Percentiles rank a stretch among this genome's conserved stretches.
phyloP scores from a whole-genome alignment of 64 coral and sea anemone species.

The Pocillopora damicornis region DNA sequence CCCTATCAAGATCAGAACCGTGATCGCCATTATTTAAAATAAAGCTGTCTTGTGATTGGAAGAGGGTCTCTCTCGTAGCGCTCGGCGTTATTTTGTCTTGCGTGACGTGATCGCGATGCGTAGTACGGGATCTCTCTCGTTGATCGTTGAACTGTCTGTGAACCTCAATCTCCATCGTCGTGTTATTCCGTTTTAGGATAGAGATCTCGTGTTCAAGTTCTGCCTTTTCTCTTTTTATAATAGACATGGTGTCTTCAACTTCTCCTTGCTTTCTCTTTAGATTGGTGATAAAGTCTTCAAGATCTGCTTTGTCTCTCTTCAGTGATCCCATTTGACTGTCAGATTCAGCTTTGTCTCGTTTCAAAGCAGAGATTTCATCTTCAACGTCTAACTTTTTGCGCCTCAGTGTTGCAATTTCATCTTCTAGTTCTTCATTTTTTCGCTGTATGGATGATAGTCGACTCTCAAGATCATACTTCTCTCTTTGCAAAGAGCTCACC shows the following conservation, averaged over 20 bases:
- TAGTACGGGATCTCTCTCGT: not conserved
- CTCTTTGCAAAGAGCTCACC: constrained; percentile 49
- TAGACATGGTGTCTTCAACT: constrained; percentile 62
- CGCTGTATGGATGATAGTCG: constrained; percentile 62
- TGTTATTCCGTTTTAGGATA: constrained; percentile 54
- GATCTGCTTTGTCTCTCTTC: constrained; percentile 62
- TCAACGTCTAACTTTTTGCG: constrained; percentile 85
- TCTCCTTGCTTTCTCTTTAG: constrained; percentile 62
- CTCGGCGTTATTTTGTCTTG: not conserved
- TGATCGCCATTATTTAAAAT: not conserved
- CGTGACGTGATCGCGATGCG: constrained; percentile 11
- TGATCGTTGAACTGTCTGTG: constrained; percentile 26
- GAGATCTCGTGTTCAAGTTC: constrained; percentile 81
- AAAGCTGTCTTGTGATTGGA: not conserved
- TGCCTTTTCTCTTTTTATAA: constrained; percentile 63
- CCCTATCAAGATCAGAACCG: not conserved
- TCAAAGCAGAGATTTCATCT: constrained; percentile 90
- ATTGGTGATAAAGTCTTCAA: constrained; percentile 56
- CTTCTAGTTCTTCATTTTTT: constrained; percentile 84
- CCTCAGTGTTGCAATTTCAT: constrained; percentile 68
- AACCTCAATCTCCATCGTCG: constrained; percentile 52
- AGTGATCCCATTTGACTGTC: constrained; percentile 68
- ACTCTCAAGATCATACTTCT: constrained; percentile 68
- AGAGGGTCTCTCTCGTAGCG: not conserved
- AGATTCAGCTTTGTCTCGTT: constrained; percentile 82